Base-by-base conservation (phyloP, 2,888 invertebrate genomes). In the Drosophila formosana region DNA sequence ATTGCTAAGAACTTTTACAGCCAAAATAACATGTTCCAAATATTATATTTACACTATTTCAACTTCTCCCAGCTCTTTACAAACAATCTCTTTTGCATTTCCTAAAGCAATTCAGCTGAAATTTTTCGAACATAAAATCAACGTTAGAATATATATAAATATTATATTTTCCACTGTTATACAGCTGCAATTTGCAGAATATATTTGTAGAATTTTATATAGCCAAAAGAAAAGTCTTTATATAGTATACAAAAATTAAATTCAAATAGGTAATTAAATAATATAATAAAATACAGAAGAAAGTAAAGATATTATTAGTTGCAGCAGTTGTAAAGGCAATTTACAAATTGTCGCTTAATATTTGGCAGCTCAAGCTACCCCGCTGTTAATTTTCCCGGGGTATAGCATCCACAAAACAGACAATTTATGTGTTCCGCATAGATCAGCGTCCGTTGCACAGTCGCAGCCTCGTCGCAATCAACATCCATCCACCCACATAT, bases 401-500 rank as follows among this genome's bases (percentile, higher is more conserved):
- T 43, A 32, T 30, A 51, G 4, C 32, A 8, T 6, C 43, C 13
- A 8, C 47, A 62, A 56, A 61, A 65, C 46, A 43, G 43, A 64
- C 43, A 78, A 61, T 61, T 61, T 51, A 25, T 64, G 43, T 71
- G 39, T 56, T 46, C 7, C 34, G 28, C 34, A 55, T 26, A 52
- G 49, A 50, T 75, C 69, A 58, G 51, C 47, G 55, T 60, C 65
- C 45, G 72, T 61, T 34, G 43, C 18, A 18, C 41, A 61, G 57
- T 47, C 39, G 23, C 50, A 65, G 37, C 60, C 50, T 53, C 26
- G 47, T 25, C 23, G 32, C 47, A 64, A 47, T 57, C 46, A 64
- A 60, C 30, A 6, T 30, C 18, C 13, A 51, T 11, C 18, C 52
- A 56, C 23, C 41, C 30, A 58, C 13, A 34, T n/a, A n/a, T n/a